Percentiles rank a stretch among this genome's conserved stretches.
phyloP scores from a whole-genome alignment of 2,888 invertebrate species.

The Hanleya hanleyi region DNA sequence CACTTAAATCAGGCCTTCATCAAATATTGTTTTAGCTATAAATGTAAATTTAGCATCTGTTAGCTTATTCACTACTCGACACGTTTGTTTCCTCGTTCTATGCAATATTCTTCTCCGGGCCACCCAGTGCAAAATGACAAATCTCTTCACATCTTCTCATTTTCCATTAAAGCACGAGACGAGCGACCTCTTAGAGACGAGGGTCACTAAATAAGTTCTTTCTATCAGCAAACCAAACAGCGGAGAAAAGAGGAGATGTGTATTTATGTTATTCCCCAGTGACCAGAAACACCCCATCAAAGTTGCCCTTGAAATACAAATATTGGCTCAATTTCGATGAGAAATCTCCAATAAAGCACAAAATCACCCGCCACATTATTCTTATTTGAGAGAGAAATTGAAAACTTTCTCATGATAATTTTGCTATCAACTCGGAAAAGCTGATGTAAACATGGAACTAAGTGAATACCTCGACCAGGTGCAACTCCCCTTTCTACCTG shows the following conservation, averaged over 20 bases:
- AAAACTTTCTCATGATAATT: conserved; percentile 3
- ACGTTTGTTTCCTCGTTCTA: neutral
- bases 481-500: no score
- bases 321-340: neutral
- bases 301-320: neutral
- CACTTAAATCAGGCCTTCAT: neutral
- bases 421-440: neutral
- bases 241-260: neutral
- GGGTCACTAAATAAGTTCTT: no score
- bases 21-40: neutral
- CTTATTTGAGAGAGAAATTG: neutral
- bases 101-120: neutral
- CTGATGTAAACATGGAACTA: conserved; percentile 6
- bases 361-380: neutral
- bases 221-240: no score
- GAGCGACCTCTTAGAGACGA: no score
- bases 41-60: neutral
- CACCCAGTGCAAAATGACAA: neutral
- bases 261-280: neutral
- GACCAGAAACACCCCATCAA: neutral
- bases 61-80: neutral
- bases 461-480: no score
- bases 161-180: no score
- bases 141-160: neutral
- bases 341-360: neutral